A percentile compares a stretch with the other conserved stretches of the same genome.
Evolutionary conservation across 2,888 invertebrate genomes (phyloP).

Genomic region (Agonopterix alstromeriana): DNA sequence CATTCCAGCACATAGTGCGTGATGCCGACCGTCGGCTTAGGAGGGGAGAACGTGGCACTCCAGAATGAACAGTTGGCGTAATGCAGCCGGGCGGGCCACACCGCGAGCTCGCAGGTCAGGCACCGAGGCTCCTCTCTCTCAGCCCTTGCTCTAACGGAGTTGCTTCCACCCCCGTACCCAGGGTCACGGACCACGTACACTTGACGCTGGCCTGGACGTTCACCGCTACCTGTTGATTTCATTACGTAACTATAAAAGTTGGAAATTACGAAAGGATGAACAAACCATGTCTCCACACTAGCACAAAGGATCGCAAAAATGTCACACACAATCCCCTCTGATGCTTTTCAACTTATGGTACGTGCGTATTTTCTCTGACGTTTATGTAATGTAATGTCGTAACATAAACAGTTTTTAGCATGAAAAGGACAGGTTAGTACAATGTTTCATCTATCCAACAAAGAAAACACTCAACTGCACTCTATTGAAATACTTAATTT

Average conservation of each 20-base stretch:
- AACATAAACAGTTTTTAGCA: constrained; percentile 24
- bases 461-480: constrained; percentile 52
- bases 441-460: constrained; percentile 25
- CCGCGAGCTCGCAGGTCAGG: constrained; percentile 90
- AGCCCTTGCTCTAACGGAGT: constrained; percentile 62
- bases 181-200: constrained; percentile 91
- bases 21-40: constrained; percentile 61
- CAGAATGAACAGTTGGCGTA: constrained; percentile 93
- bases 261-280: not conserved
- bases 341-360: constrained; percentile 15
- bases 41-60: constrained; percentile 83
- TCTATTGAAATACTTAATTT: constrained; percentile 69
- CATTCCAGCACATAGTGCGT: constrained; percentile 89
- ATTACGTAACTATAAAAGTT: not conserved
- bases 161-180: constrained; percentile 76
- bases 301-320: not conserved
- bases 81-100: constrained; percentile 87
- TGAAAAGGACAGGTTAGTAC: constrained; percentile 27
- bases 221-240: constrained; percentile 81
- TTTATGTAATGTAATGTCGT: constrained; percentile 12
- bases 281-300: not conserved
- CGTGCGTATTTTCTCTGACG: constrained; percentile 9
- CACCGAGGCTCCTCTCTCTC: constrained; percentile 86
- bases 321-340: not conserved
- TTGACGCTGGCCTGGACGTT: constrained; percentile 91